Percentiles rank a stretch among this genome's conserved stretches.
phyloP scores from a whole-genome alignment of 92 coral and sea anemone genomes.

The Palythoa heliodiscus region DNA sequence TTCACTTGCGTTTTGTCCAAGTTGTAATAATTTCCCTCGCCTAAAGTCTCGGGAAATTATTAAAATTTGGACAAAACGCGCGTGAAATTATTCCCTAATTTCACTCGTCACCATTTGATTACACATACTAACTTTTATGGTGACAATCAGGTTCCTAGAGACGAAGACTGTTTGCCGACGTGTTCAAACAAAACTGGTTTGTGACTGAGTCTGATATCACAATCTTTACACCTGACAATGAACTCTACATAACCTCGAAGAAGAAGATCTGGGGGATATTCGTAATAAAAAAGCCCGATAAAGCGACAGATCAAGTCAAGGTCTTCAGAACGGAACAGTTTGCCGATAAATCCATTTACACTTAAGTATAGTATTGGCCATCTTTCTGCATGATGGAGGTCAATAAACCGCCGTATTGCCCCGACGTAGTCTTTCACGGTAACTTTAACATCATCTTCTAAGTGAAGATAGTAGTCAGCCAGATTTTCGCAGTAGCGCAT shows the following conservation, averaged over 20 bases:
- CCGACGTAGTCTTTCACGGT: conserved; percentile 56
- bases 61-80: too few relatives aligned
- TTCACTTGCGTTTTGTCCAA: too few relatives aligned
- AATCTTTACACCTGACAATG: not conserved
- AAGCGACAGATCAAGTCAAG: conserved; percentile 64
- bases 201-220: not conserved
- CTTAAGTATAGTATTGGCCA: conserved; percentile 67
- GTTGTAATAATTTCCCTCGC: too few relatives aligned
- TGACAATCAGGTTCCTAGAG: conserved; percentile 69
- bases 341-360: conserved; percentile 82
- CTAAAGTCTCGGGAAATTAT: too few relatives aligned
- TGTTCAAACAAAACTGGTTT: conserved; percentile 65
- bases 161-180: conserved; percentile 89
- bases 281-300: conserved; percentile 68
- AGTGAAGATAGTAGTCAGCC: conserved; percentile 79
- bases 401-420: conserved; percentile 63
- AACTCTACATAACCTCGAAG: not conserved
- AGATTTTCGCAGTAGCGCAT: conserved; percentile 77
- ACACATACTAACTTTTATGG: too few relatives aligned
- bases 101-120: too few relatives aligned
- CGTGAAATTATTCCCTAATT: too few relatives aligned
- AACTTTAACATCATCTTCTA: conserved; percentile 88
- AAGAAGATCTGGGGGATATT: conserved; percentile 56
- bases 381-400: conserved; percentile 35
- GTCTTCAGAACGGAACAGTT: conserved; percentile 66